Conservation (phyloP, 1,140 invertebrate genomes). For the Heliothis subflexa region DNA sequence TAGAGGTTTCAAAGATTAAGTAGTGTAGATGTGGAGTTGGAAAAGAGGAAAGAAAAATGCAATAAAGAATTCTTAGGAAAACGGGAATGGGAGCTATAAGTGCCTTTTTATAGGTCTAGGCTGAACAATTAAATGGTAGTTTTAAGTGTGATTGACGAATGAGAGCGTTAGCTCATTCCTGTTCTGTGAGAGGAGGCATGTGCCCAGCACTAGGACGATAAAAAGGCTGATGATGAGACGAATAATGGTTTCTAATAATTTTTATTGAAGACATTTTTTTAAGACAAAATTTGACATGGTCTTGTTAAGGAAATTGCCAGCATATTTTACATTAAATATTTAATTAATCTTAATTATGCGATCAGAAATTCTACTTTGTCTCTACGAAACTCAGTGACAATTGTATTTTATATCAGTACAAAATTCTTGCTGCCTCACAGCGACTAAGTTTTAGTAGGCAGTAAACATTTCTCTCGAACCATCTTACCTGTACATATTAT, state of each 20-base stretch:
- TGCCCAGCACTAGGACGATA: no score
- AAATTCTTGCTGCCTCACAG: constrained; percentile 21
- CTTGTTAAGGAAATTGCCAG: no score
- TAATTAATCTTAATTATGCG: no score
- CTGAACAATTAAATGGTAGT: not conserved
- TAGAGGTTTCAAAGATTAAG: constrained; percentile 52
- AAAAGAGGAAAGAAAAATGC: not conserved
- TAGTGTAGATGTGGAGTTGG: not conserved
- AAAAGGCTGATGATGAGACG: no score
- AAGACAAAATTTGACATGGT: no score
- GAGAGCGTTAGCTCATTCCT: no score
- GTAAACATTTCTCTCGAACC: not conserved
- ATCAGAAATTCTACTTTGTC: not conserved
- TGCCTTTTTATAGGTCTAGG: not conserved
- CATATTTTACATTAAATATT: no score
- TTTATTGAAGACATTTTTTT: not conserved
- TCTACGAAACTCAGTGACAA: not conserved
- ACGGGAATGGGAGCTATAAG: constrained; percentile 4
- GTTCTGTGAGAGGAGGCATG: no score
- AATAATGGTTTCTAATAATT: not conserved
- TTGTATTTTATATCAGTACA: no score
- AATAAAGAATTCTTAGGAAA: constrained; percentile 19
- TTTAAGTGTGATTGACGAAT: not conserved
- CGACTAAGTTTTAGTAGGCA: constrained; percentile 11
- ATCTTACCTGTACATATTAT: constrained; percentile 19